These are phyloP conservation scores for Sycophaga agraensis DNA, from an alignment of 1,140 invertebrate species.

Conservation along the genomic window DNA sequence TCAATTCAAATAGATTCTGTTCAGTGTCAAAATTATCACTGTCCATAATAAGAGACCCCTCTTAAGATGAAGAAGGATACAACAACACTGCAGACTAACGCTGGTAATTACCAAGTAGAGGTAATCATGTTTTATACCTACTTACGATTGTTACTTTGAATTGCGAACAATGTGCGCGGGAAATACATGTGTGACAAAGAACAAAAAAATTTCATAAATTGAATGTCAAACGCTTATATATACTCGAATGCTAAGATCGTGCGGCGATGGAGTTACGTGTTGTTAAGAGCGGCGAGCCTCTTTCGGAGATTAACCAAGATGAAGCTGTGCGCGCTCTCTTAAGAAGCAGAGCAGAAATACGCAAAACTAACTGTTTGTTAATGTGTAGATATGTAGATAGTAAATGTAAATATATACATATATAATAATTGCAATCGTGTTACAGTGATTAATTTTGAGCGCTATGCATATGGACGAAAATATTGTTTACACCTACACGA, in stretches of 20 bases:
- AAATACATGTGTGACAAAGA: background rate
- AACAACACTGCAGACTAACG: too few relatives aligned
- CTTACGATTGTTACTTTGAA: slow-evolving; percentile 22
- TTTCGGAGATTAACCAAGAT: slow-evolving; percentile 4
- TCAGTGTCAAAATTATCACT: too few relatives aligned
- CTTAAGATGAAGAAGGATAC: too few relatives aligned
- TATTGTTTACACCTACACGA: slow-evolving; percentile 26
- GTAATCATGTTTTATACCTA: slow-evolving; percentile 28
- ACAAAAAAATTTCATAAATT: background rate
- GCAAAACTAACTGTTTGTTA: slow-evolving; percentile 55
- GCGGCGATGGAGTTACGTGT: background rate
- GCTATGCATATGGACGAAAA: slow-evolving; percentile 27
- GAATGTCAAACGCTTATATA: slow-evolving; percentile 4
- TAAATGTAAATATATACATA: slow-evolving; percentile 53
- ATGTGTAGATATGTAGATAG: slow-evolving; percentile 61
- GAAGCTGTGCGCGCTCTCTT: slow-evolving; percentile 14
- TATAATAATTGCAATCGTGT: slow-evolving; percentile 39
- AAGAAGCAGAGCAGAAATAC: slow-evolving; percentile 37
- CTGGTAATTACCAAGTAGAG: too few relatives aligned
- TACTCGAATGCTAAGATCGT: slow-evolving; percentile 6
- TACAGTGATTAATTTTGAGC: slow-evolving; percentile 42
- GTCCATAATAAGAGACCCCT: too few relatives aligned
- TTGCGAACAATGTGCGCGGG: background rate
- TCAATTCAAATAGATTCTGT: too few relatives aligned
- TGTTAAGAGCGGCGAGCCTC: too few relatives aligned